A percentile compares a stretch with the other conserved stretches of the same genome.
Conservation (phyloP, 2,113 vertebrate species). For the Otis tarda region DNA sequence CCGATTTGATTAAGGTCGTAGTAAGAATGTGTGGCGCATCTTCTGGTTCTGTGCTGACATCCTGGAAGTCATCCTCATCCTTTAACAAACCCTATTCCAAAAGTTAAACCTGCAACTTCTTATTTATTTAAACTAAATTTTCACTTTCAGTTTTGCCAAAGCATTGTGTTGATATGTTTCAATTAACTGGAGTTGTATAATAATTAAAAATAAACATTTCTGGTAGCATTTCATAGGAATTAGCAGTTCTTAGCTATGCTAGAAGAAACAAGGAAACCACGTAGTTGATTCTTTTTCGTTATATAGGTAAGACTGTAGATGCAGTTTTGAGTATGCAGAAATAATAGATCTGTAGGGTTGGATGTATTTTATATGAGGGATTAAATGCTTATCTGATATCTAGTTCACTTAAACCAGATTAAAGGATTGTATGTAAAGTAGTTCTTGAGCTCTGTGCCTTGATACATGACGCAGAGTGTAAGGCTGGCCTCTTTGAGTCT, state of each 20-base stretch:
- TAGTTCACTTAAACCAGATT: neutral
- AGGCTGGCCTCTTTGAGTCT: neutral
- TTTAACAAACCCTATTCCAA: neutral
- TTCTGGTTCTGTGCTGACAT: fast-evolving
- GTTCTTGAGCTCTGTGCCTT: neutral
- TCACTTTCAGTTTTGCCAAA: neutral
- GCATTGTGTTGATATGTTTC: neutral
- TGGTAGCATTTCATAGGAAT: neutral
- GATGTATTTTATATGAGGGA: neutral
- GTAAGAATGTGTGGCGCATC: neutral
- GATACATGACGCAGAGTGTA: neutral
- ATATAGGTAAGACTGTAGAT: neutral
- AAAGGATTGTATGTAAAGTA: neutral
- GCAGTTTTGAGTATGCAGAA: neutral
- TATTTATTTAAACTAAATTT: neutral
- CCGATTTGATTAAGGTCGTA: neutral
- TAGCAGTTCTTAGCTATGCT: neutral
- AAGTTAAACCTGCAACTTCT: neutral
- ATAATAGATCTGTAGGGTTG: neutral
- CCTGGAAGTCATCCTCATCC: neutral
- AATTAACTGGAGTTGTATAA: neutral
- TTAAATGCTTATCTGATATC: neutral
- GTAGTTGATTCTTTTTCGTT: neutral
- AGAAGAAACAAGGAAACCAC: neutral
- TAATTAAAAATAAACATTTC: neutral